A percentile compares a stretch with the other conserved stretches of the same genome.
These are phyloP conservation scores for Octonoba sinensis DNA, from an alignment of 2,888 invertebrate genomes.

Conservation along the genomic window DNA sequence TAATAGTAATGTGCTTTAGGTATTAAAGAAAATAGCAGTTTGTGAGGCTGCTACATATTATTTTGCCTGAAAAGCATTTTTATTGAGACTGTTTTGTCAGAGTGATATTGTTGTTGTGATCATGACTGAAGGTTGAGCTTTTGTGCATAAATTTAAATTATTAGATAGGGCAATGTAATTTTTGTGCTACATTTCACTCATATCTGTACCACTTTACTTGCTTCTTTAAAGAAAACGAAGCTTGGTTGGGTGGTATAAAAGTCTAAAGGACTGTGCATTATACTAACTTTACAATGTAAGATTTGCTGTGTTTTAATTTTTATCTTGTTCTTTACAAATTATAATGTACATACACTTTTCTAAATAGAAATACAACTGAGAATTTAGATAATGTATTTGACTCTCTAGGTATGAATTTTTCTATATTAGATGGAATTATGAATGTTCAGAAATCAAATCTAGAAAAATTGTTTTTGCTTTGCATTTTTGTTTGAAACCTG, in stretches of 20 bases:
- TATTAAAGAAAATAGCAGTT: conserved; percentile 24
- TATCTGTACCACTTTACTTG: conserved; percentile 43
- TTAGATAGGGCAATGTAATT: conserved; percentile 52
- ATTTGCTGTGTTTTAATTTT: conserved; percentile 64
- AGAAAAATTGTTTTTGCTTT: conserved; percentile 40
- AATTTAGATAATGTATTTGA: conserved; percentile 27
- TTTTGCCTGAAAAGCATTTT: conserved; percentile 59
- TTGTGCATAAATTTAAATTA: conserved; percentile 65
- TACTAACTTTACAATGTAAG: conserved; percentile 52
- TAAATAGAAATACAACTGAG: conserved; percentile 39
- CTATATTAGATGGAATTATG: conserved; percentile 4
- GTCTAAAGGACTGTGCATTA: conserved; percentile 55
- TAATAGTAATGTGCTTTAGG: conserved; percentile 46
- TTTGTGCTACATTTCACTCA: conserved; percentile 51
- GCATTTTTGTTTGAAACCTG: conserved; percentile 31
- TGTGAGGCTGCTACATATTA: conserved; percentile 44
- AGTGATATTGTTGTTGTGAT: conserved; percentile 61
- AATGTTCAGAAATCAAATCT: conserved; percentile 43
- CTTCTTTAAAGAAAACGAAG: conserved; percentile 15
- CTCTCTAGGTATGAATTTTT: conserved; percentile 48
- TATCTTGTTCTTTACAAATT: conserved; percentile 59
- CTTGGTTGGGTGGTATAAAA: conserved; percentile 25
- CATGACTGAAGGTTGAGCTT: conserved; percentile 58
- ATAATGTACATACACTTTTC: conserved; percentile 59
- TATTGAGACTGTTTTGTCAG: conserved; percentile 47